Percentiles rank a stretch among this genome's conserved stretches.
Conservation (phyloP, 2,113 vertebrate genomes). For the Oostethus manadensis region DNA sequence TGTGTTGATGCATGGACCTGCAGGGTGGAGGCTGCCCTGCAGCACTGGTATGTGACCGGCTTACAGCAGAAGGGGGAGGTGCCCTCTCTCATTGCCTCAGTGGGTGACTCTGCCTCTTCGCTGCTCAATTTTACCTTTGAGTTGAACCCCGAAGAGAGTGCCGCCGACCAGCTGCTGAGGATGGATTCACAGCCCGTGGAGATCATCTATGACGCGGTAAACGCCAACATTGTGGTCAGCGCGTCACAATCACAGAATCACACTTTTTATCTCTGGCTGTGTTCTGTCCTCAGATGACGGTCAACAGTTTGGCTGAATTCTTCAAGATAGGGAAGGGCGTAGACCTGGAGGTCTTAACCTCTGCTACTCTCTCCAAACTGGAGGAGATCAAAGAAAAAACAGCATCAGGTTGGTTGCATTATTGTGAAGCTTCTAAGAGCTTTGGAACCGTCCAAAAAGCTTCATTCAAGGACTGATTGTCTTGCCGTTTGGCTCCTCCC, state of each 20-base stretch:
- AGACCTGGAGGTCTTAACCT: slow-evolving; percentile 87
- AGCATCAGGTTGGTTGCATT: slow-evolving; percentile 74
- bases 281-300: slow-evolving; percentile 74
- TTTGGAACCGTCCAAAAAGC: too few relatives aligned
- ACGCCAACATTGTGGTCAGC: not conserved
- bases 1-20: not conserved
- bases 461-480: too few relatives aligned
- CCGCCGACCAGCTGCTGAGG: slow-evolving; percentile 81
- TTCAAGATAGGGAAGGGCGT: slow-evolving; percentile 82
- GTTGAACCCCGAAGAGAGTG: slow-evolving; percentile 79
- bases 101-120: slow-evolving; percentile 80
- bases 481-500: too few relatives aligned
- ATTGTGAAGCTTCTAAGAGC: too few relatives aligned
- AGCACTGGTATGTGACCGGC: slow-evolving; percentile 92
- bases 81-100: slow-evolving; percentile 79
- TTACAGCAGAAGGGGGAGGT: slow-evolving; percentile 77
- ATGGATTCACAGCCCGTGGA: slow-evolving; percentile 91
- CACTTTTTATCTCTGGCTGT: not conserved
- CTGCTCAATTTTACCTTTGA: slow-evolving; percentile 84
- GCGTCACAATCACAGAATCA: not conserved
- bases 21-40: slow-evolving; percentile 85
- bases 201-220: slow-evolving; percentile 92
- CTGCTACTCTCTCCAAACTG: slow-evolving; percentile 87
- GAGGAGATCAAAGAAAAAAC: slow-evolving; percentile 97
- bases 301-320: slow-evolving; percentile 88